These are phyloP conservation scores for Epinotia nisella DNA, from an alignment of 2,888 invertebrate species.

Conservation along the genomic window DNA sequence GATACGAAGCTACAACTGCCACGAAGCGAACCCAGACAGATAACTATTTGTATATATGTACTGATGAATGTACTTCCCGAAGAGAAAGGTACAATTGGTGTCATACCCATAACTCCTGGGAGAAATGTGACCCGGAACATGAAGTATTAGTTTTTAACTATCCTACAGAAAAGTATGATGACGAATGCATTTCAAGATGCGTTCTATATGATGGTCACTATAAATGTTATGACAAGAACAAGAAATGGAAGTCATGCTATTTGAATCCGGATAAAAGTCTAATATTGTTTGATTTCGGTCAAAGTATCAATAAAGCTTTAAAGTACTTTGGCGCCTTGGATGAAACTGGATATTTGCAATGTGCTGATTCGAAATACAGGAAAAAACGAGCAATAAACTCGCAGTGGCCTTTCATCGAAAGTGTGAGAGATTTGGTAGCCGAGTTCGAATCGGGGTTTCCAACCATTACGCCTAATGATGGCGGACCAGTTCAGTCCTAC, in stretches of 20 bases:
- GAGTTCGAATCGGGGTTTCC: constrained; percentile 40
- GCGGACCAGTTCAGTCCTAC: constrained; percentile 26
- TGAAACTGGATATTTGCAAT: constrained; percentile 26
- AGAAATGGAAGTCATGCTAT: constrained; percentile 26
- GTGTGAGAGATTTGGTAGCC: constrained; percentile 34
- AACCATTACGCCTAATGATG: constrained; percentile 7
- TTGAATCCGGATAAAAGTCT: constrained; percentile 38
- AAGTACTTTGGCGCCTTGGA: constrained; percentile 21
- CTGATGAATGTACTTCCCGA: constrained; percentile 22
- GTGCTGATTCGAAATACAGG: constrained; percentile 17
- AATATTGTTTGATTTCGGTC: constrained; percentile 25
- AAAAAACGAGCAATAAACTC: constrained; percentile 31
- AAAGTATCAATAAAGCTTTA: constrained; percentile 28
- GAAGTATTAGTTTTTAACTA: constrained; percentile 36
- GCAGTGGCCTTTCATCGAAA: constrained; percentile 36
- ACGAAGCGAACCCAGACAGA: constrained; percentile 26
- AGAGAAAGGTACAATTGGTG: constrained; percentile 25
- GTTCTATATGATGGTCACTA: constrained; percentile 27
- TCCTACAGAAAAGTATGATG: constrained; percentile 29
- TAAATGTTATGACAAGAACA: constrained; percentile 30
- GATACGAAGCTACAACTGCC: constrained; percentile 17
- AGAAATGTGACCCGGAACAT: constrained; percentile 39
- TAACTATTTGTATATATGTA: constrained; percentile 33
- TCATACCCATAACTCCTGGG: constrained; percentile 40
- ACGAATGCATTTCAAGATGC: constrained; percentile 28